These are phyloP conservation scores for Drosophila punjabiensis DNA, from an alignment of 1,140 invertebrate species.

Conservation along the genomic window DNA sequence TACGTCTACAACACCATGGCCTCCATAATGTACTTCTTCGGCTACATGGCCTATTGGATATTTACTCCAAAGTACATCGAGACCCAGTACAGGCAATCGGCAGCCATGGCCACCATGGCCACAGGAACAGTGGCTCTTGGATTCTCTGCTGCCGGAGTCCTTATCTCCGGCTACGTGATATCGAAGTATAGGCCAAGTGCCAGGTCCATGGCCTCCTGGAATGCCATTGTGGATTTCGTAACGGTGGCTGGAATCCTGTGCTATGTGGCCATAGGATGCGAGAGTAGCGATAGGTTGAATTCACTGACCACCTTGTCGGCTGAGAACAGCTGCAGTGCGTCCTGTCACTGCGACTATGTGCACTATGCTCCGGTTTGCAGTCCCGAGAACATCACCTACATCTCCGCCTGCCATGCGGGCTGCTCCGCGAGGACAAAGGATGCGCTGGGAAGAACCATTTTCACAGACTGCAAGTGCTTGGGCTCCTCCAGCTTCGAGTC, in stretches of 20 bases:
- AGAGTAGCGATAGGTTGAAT: constrained; percentile 81
- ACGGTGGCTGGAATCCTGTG: constrained; percentile 88
- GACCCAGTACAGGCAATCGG: constrained; percentile 90
- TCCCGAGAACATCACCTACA: constrained; percentile 87
- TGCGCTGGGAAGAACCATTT: constrained; percentile 77
- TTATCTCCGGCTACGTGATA: constrained; percentile 89
- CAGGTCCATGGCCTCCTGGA: constrained; percentile 89
- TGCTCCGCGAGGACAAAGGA: constrained; percentile 85
- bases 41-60: constrained; percentile 91
- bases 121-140: constrained; percentile 90
- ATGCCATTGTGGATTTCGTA: constrained; percentile 89
- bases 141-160: constrained; percentile 90
- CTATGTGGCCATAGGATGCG: constrained; percentile 90
- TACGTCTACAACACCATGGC: constrained; percentile 89
- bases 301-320: constrained; percentile 31
- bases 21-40: constrained; percentile 89
- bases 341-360: constrained; percentile 89
- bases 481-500: not conserved
- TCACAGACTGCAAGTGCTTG: constrained; percentile 51
- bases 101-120: constrained; percentile 88
- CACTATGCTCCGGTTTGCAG: constrained; percentile 90
- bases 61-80: constrained; percentile 92
- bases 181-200: constrained; percentile 90
- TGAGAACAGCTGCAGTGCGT: constrained; percentile 86
- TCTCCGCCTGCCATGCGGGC: constrained; percentile 90